Evolutionary conservation across 2,888 invertebrate genomes (phyloP).

Genomic region (Xestobium rufovillosum): DNA sequence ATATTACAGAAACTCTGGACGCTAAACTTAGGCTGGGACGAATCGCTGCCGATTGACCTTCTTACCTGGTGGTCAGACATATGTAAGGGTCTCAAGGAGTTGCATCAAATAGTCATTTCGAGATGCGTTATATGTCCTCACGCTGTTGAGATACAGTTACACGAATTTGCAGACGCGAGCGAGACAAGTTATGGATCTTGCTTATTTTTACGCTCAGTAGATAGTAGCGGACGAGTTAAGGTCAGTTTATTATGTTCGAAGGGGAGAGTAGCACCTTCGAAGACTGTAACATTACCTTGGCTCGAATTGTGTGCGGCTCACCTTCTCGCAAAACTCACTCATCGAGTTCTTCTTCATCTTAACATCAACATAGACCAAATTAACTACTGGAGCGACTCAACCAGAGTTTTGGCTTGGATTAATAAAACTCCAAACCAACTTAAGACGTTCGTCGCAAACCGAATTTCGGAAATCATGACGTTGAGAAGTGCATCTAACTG

Average conservation of each 20-base stretch:
- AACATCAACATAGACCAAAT: neutral
- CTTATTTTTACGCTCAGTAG: conserved; percentile 7
- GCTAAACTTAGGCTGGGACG: conserved; percentile 22
- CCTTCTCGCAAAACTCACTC: conserved; percentile 5
- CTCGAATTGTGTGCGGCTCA: conserved; percentile 13
- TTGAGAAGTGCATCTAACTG: conserved; percentile 7
- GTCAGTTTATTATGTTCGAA: conserved; percentile 6
- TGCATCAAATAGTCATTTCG: conserved; percentile 16
- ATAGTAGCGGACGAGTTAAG: neutral
- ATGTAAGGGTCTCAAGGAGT: conserved; percentile 4
- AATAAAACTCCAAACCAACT: neutral
- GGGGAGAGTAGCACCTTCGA: conserved; percentile 9
- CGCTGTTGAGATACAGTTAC: conserved; percentile 17
- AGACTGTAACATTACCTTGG: conserved; percentile 8
- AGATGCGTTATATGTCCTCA: conserved; percentile 10
- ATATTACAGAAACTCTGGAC: conserved; percentile 23
- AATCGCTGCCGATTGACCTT: conserved; percentile 15
- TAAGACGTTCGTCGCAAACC: conserved; percentile 7
- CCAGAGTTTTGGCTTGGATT: conserved; percentile 11
- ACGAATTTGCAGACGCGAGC: conserved; percentile 25
- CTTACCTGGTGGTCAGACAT: conserved; percentile 17
- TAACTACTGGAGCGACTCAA: conserved; percentile 8
- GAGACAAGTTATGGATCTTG: too few species aligned
- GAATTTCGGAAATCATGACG: conserved; percentile 4
- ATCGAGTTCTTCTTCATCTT: neutral